Percentiles rank a stretch among this genome's conserved stretches.
Evolutionary conservation across 2,888 invertebrate genomes (phyloP).

Genomic region (Alloscopus bannaensis): DNA sequence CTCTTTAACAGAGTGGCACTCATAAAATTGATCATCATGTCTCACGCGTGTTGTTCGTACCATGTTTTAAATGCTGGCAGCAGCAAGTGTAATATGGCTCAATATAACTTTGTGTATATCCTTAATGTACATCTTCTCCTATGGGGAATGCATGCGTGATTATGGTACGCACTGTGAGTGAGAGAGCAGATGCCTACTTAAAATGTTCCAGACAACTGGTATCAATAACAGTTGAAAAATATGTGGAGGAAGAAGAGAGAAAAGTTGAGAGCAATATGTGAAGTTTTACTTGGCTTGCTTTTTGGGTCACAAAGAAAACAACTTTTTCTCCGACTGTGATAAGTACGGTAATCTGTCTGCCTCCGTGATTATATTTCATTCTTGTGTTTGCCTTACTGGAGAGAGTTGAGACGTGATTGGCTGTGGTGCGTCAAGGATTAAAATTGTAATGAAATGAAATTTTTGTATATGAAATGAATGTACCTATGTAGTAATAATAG

Average conservation of each 20-base stretch:
- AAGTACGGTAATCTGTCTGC: slow-evolving; percentile 6
- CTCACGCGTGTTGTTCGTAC: slow-evolving; percentile 49
- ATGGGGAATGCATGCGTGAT: neutral
- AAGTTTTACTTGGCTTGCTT: slow-evolving; percentile 19
- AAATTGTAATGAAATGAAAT: too few relatives aligned
- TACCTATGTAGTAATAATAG: too few relatives aligned
- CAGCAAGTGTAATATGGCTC: too few relatives aligned
- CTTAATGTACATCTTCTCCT: too few relatives aligned
- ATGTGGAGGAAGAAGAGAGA: neutral
- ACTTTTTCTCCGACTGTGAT: neutral
- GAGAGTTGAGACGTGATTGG: neutral
- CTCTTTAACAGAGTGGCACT: slow-evolving; percentile 40
- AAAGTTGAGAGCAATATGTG: slow-evolving; percentile 13
- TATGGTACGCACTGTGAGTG: slow-evolving; percentile 4
- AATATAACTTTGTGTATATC: neutral
- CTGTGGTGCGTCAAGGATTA: too few relatives aligned
- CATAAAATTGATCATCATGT: slow-evolving; percentile 59
- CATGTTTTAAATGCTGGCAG: neutral
- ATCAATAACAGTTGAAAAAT: slow-evolving; percentile 25
- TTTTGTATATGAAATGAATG: too few relatives aligned
- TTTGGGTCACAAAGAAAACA: slow-evolving; percentile 7
- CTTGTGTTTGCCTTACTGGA: too few relatives aligned
- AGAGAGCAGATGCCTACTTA: neutral
- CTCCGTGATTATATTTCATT: neutral
- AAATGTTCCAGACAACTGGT: slow-evolving; percentile 13